Percentiles rank a stretch among this genome's conserved stretches.
phyloP scores from a whole-genome alignment of 2,797 vertebrate species.

The Sebastes wilsoni region DNA sequence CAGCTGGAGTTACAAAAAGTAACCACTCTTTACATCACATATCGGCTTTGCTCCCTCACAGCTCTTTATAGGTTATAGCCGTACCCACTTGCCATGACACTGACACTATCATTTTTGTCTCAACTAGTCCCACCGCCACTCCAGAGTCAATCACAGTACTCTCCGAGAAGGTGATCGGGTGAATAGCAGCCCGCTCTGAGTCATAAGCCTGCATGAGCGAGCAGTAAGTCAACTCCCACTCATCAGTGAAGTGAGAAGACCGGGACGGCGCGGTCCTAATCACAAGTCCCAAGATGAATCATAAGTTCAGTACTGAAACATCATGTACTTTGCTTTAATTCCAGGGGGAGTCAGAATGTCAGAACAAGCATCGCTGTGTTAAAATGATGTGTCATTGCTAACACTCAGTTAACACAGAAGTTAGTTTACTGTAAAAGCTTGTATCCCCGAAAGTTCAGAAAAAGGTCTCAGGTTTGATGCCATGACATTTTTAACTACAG shows the following conservation, averaged over 20 bases:
- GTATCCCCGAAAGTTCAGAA: neutral
- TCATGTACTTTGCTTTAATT: constrained; percentile 25
- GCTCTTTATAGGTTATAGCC: neutral
- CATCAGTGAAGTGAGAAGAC: constrained; percentile 26
- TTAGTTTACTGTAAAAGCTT: neutral
- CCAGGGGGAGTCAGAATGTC: constrained; percentile 16
- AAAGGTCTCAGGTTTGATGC: neutral
- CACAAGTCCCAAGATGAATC: constrained; percentile 36
- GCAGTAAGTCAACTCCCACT: constrained; percentile 34
- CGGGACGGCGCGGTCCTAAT: neutral
- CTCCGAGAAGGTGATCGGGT: constrained; percentile 1
- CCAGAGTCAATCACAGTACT: neutral
- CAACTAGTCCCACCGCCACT: neutral
- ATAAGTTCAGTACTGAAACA: constrained; percentile 21
- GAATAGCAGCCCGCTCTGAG: constrained; percentile 8
- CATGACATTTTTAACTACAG: neutral
- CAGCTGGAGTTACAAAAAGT: neutral
- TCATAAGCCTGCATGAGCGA: constrained; percentile 27
- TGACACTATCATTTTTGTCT: neutral
- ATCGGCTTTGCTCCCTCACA: neutral
- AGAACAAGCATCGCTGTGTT: constrained; percentile 12
- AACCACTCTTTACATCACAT: neutral
- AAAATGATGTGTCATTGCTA: neutral
- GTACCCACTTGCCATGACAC: neutral
- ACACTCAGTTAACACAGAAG: neutral